Evolutionary conservation across 2,888 invertebrate species (phyloP), one percentile per base, ranked within the genome.

Genomic region (Notodonta dromedarius): DNA sequence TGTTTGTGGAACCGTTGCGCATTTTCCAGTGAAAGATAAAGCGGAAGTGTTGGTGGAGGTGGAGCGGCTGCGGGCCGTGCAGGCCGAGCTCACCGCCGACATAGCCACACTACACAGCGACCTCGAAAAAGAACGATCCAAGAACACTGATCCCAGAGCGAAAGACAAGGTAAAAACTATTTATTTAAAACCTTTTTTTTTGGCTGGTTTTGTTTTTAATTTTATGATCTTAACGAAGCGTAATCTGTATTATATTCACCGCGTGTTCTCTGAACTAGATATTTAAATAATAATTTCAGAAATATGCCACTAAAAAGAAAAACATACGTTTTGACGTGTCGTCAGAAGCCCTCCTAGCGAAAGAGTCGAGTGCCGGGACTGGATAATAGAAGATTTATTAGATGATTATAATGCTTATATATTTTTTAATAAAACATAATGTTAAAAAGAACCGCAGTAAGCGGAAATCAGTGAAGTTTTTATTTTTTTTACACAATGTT

Each of bases 101-200:
- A 94, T 97, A 50, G 91, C 95, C 9, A 86, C 94, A 44, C 88
- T 97, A 39, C 96, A 96, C 79, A 95, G 95, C 7, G 95, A 96
- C 63, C 88, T 97, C 50, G 97, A 97, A 85, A 96, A 96, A 80
- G 97, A 97, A 85, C 93, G 96, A 57, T 96, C 97, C 5, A 96
- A 95, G 87, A 86, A 94, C 75, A 82, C 93, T 57, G 95, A 96
- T 66, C 81, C 94, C 0, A 94, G 94, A 70, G 76, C 88, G 69
- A 95, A 94, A 78, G 94, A 94, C 63, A 94, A 93, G 88, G 94
- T 93, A 70, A 61, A 2, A 13, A 53, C 42, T 11, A 6, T 40
- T 42, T 42, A 11, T 42, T 35, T 6, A 35, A 35, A 7, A 24
- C 24, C 24, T 24, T 24, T 24, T 24, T 24, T 24, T 24, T 24